Evolutionary conservation across 1,140 invertebrate genomes (phyloP).

Genomic region (Drosophila pandora): DNA sequence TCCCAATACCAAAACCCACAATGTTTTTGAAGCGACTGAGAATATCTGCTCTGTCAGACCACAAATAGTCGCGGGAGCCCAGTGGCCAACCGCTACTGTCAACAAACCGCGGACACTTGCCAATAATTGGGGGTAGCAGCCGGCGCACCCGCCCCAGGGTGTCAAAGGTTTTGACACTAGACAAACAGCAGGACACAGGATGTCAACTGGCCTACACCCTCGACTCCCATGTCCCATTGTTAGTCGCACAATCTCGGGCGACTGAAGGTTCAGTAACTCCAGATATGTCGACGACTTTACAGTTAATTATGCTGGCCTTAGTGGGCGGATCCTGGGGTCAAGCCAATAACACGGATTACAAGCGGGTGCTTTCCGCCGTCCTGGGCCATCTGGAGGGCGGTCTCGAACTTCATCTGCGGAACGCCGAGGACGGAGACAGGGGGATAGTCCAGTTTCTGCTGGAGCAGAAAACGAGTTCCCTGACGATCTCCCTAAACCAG

Average conservation of each 20-base stretch:
- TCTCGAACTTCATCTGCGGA: conserved; percentile 45
- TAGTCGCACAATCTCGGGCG: conserved; percentile 39
- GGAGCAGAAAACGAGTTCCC: not conserved
- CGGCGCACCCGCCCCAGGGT: conserved; percentile 33
- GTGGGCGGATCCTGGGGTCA: conserved; percentile 26
- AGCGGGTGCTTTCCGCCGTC: conserved; percentile 23
- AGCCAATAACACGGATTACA: conserved; percentile 15
- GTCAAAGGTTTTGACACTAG: conserved; percentile 58
- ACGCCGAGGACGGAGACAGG: conserved; percentile 9
- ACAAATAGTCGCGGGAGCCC: conserved; percentile 6
- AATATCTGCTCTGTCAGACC: not conserved
- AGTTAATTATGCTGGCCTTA: conserved; percentile 63
- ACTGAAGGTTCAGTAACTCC: conserved; percentile 47
- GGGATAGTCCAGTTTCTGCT: conserved; percentile 38
- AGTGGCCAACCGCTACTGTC: conserved; percentile 22
- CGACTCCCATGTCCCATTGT: conserved; percentile 15
- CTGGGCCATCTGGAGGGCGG: conserved; percentile 34
- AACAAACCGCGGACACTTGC: conserved; percentile 49
- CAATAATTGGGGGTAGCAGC: conserved; percentile 62
- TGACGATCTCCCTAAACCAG: not conserved
- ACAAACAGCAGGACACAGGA: conserved; percentile 53
- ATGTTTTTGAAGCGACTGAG: not conserved
- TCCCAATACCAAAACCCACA: not conserved
- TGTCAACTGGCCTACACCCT: conserved; percentile 34
- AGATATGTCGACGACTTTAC: conserved; percentile 48